Evolutionary conservation across 1,140 invertebrate genomes (phyloP), one percentile per base, ranked within the genome.

Genomic region (Babylonia areolata): DNA sequence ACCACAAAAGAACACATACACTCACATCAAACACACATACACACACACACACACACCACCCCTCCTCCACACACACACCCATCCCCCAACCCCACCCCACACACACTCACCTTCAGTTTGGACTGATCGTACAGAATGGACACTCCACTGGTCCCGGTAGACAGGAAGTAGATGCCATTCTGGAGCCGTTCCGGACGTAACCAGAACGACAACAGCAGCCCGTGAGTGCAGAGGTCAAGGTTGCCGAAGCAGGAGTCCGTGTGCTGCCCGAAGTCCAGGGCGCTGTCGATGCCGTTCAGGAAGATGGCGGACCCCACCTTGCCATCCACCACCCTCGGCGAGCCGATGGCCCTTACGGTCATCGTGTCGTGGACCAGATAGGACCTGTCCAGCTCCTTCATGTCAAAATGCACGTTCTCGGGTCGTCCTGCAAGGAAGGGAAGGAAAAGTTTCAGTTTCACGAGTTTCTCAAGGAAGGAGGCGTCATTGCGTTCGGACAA

Each of bases 121-220:
- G 15, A 12, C 5, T 11, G 15, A 64, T 64, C 58, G 28, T 64
- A 64, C 58, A 64, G 28, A 12, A 64, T 64, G 15, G 58, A 23
- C 3, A 94, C 78, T 0, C 92, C 93, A 80, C 93, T 94, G 12
- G 88, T 84, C n/a, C 91, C 93, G 33, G 85, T 91, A 0, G 92
- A 94, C 20, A 93, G 35, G 69, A 90, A 92, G 69, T 91, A 90
- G 80, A 89, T 91, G 58, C 91, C 87, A n/a, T 91, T 88, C n/a
- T 81, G 87, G 42, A 91, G 82, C 54, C 88, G 86, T 9, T 88
- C 88, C 23, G 90, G 92, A 58, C 87, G 90, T 31, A 94, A 86
- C 91, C 91, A 93, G 39, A 93, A 86, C 23, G 91, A 82, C 15
- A 92, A 42, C 0, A 91, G 78, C 20, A 90, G 85, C 2, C 93